A percentile compares a stretch with the other conserved stretches of the same genome.
These are phyloP conservation scores for Coreius guichenoti DNA, from an alignment of 2,797 vertebrate genomes.

Conservation along the genomic window DNA sequence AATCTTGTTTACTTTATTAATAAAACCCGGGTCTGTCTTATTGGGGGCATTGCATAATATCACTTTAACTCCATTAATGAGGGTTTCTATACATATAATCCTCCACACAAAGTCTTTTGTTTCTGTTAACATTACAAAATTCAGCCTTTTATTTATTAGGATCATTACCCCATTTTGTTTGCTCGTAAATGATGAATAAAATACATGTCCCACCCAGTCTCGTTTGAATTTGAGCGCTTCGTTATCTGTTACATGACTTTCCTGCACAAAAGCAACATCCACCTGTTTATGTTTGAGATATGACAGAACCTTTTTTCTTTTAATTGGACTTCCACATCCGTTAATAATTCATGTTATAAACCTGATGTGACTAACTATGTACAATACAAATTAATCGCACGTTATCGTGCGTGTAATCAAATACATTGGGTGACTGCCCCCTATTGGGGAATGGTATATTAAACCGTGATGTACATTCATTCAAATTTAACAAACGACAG, in stretches of 20 bases:
- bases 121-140: not conserved
- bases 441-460: not conserved
- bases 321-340: not conserved
- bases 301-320: not conserved
- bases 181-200: not conserved
- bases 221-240: not conserved
- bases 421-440: not conserved
- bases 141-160: slow-evolving; percentile 4
- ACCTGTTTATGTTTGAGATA: slow-evolving; percentile 9
- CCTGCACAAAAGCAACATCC: slow-evolving; percentile 8
- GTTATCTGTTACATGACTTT: not conserved
- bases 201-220: not conserved
- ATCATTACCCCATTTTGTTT: slow-evolving; percentile 5
- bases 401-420: not conserved
- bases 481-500: not conserved
- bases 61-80: slow-evolving; percentile 32
- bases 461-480: not conserved
- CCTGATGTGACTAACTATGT: not conserved
- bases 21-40: slow-evolving; percentile 27
- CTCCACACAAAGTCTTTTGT: not conserved
- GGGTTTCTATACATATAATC: not conserved
- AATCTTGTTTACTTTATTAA: slow-evolving; percentile 43
- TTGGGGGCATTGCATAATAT: slow-evolving; percentile 40
- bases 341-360: slow-evolving; percentile 10
- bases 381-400: not conserved